Evolutionary conservation across 1,140 invertebrate genomes (phyloP), one percentile per base, ranked within the genome.

Genomic region (Temnothorax nylanderi): DNA sequence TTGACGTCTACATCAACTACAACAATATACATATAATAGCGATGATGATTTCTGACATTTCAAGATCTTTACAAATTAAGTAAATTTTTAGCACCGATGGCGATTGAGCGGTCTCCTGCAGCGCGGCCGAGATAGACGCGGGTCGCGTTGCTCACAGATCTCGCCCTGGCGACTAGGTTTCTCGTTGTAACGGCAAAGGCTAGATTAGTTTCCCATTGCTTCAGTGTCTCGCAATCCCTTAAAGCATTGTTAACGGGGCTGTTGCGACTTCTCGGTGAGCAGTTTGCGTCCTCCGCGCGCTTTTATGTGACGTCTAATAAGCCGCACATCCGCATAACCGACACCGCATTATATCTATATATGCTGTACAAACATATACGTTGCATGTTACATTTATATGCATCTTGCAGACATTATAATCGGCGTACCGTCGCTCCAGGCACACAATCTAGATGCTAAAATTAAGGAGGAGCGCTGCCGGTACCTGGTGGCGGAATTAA

Each of bases 401-500:
- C n/a, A 34, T 21, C 32, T 92, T 94, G 64, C 86, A 90, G 97
- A 99, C 96, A 97, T 99, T 91, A 94, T 98, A 10, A 96, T 99
- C 92, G 98, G 98, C 76, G 96, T 99, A 93, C 98, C 98, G 5
- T 98, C 98, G 71, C 95, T 99, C 37, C 97, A 98, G 94, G 97
- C 98, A 74, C 98, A 98, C 90, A 98, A 99, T 96, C 95, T 99
- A 78, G 98, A 98, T 91, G 97, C 97, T 72, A 98, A 98, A 95
- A 97, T 99, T 78, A 96, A 97, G 86, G 98, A 99, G 95, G 98
- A 99, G 93, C 96, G 98, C 65, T 98, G 98, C 94, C 97, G 98
- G 65, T 99, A 98, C 95, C 96, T 99, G 13, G 98, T 99, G 2
- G 98, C 98, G 11, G 98, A 99, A 95, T 95, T 99, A 21, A 97